phyloP scores from a whole-genome alignment of 2,113 vertebrate genomes.

The Puma concolor region DNA sequence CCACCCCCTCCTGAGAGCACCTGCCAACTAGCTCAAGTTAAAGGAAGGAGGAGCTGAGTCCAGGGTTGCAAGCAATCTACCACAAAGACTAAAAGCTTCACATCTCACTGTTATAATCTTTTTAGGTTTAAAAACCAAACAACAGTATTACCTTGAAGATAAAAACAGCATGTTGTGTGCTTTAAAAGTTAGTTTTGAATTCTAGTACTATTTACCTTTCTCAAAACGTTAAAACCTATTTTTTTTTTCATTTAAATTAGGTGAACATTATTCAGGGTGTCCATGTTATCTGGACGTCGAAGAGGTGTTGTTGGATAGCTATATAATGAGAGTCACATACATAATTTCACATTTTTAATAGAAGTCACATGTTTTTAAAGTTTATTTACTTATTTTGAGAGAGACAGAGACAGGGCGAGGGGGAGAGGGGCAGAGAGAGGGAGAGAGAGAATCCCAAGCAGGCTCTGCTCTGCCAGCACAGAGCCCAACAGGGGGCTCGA shows the following conservation, averaged over 20 bases:
- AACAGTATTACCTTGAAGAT: neutral
- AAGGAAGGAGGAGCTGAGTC: neutral
- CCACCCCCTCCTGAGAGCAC: neutral
- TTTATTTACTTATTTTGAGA: too few relatives aligned
- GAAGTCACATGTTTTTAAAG: neutral
- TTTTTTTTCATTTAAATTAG: neutral
- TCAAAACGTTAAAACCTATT: neutral
- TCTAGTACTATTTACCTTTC: neutral
- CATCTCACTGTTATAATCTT: neutral
- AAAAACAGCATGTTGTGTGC: neutral
- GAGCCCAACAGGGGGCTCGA: too few relatives aligned
- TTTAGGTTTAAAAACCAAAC: constrained; percentile 14
- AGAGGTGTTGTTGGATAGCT: neutral
- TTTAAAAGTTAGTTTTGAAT: constrained; percentile 22
- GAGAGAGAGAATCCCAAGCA: too few relatives aligned
- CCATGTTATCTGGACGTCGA: neutral
- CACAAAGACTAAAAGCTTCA: neutral
- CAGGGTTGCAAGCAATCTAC: neutral
- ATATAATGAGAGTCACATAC: neutral
- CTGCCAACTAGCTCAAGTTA: neutral
- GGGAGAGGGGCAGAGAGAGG: too few relatives aligned
- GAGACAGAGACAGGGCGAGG: too few relatives aligned
- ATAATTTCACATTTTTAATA: neutral
- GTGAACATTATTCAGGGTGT: neutral
- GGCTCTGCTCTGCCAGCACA: too few relatives aligned